phyloP scores from a whole-genome alignment of 1,140 invertebrate species.

The Drosophila melanica region DNA sequence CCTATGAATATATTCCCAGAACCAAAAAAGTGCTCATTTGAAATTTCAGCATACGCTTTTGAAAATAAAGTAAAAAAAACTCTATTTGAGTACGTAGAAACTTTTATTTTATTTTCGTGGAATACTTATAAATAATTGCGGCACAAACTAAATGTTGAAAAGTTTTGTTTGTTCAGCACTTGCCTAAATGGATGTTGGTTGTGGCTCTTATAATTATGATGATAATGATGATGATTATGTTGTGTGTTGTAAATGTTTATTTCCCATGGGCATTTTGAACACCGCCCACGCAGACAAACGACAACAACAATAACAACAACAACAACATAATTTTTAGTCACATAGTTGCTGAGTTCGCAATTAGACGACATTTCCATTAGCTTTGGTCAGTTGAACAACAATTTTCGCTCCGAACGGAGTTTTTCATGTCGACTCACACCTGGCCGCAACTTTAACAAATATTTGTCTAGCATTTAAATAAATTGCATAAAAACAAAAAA shows the following conservation, averaged over 20 bases:
- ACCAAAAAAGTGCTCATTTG: neutral
- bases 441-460: slow-evolving; percentile 55
- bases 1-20: neutral
- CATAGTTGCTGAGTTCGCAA: slow-evolving; percentile 42
- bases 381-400: slow-evolving; percentile 41
- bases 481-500: slow-evolving; percentile 34
- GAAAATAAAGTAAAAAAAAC: neutral
- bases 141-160: slow-evolving; percentile 14
- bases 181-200: slow-evolving; percentile 21
- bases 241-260: slow-evolving; percentile 25
- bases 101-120: neutral
- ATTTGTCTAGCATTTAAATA: slow-evolving; percentile 28
- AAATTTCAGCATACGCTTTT: neutral
- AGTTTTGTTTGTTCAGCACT: slow-evolving; percentile 12
- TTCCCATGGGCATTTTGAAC: slow-evolving; percentile 18
- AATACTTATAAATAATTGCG: slow-evolving; percentile 2
- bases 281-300: slow-evolving; percentile 38
- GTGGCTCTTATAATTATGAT: slow-evolving; percentile 24
- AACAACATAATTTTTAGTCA: slow-evolving; percentile 22
- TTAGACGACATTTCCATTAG: slow-evolving; percentile 69
- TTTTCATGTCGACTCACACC: slow-evolving; percentile 42
- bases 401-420: slow-evolving; percentile 5
- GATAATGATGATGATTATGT: slow-evolving; percentile 18
- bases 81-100: neutral
- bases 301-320: too few relatives aligned